Conservation (phyloP, 2,888 invertebrate genomes). For the Apotomis turbidana region DNA sequence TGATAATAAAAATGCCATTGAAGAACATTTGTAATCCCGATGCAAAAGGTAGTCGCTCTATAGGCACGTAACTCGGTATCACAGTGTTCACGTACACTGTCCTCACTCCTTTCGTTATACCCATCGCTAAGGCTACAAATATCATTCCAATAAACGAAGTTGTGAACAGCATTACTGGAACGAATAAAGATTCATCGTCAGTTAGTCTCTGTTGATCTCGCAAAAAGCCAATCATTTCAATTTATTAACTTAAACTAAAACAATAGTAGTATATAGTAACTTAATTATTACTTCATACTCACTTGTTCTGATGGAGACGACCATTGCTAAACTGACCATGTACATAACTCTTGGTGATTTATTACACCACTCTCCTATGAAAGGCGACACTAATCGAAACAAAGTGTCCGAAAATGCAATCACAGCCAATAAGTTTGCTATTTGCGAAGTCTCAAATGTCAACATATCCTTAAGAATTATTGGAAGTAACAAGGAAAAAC, state of each 20-base stretch:
- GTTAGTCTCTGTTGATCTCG: background rate
- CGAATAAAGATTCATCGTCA: constrained; percentile 8
- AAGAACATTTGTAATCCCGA: constrained; percentile 88
- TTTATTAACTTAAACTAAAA: too few relatives aligned
- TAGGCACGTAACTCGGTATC: constrained; percentile 87
- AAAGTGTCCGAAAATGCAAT: constrained; percentile 84
- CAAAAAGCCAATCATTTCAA: too few relatives aligned
- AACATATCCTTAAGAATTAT: constrained; percentile 87
- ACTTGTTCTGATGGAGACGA: constrained; percentile 86
- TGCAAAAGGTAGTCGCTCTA: constrained; percentile 87
- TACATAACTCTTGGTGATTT: constrained; percentile 86
- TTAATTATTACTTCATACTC: constrained; percentile 62
- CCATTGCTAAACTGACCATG: constrained; percentile 83
- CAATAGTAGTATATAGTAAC: too few relatives aligned
- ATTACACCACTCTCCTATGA: constrained; percentile 86
- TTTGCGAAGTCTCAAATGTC: constrained; percentile 81
- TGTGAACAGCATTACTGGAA: constrained; percentile 78
- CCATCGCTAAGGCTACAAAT: constrained; percentile 83
- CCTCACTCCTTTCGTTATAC: constrained; percentile 87
- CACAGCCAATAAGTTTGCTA: constrained; percentile 85
- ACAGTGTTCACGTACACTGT: constrained; percentile 88
- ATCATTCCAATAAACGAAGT: constrained; percentile 71
- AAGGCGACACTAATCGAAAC: constrained; percentile 86
- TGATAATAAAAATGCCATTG: constrained; percentile 85
- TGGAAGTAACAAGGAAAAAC: constrained; percentile 86